phyloP scores from a whole-genome alignment of 2,888 invertebrate species.

The Drosophila phalerata region DNA sequence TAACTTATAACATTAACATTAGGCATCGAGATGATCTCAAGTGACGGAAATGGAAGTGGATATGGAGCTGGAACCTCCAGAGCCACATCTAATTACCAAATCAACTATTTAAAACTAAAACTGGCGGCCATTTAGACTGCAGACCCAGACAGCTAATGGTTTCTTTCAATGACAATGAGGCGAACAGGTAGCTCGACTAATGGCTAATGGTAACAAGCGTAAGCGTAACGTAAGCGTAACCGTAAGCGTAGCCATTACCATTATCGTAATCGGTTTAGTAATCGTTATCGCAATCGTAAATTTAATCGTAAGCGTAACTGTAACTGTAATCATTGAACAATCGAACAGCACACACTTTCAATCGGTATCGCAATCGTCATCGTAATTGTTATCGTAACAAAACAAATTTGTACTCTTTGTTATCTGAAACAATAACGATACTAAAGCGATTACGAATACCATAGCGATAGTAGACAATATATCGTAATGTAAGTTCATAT shows the following conservation, averaged over 20 bases:
- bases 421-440: too few species aligned
- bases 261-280: conserved; percentile 17
- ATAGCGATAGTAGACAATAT: too few species aligned
- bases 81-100: conserved; percentile 49
- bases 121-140: conserved; percentile 44
- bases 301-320: neutral
- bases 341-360: neutral
- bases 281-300: conserved; percentile 1
- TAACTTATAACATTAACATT: conserved; percentile 12
- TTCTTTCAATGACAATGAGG: conserved; percentile 65
- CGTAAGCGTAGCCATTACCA: conserved; percentile 15
- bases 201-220: conserved; percentile 56
- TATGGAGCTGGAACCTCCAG: conserved; percentile 20
- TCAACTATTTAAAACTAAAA: conserved; percentile 22
- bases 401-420: too few species aligned
- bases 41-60: conserved; percentile 47
- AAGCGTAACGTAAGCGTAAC: conserved; percentile 2
- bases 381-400: neutral
- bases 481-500: too few species aligned
- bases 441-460: too few species aligned
- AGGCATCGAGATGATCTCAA: conserved; percentile 48
- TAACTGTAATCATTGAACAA: neutral
- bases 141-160: conserved; percentile 59
- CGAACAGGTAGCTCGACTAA: conserved; percentile 36
- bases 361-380: neutral